phyloP scores from a whole-genome alignment of 2,113 vertebrate genomes.

The Myiozetetes cayanensis region DNA sequence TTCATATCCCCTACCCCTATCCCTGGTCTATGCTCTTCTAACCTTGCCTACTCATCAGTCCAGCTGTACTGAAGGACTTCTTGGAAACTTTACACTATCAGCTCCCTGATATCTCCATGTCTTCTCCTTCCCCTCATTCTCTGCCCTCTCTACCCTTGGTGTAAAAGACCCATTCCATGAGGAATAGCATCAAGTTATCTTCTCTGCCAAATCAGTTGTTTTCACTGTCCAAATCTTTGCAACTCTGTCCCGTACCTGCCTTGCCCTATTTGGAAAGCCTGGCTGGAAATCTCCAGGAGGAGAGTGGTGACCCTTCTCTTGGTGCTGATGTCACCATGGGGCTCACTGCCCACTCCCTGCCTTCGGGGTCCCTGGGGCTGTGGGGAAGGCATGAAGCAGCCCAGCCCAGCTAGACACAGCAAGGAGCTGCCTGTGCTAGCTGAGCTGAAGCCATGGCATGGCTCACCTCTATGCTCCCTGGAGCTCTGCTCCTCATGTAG shows the following conservation, averaged over 20 bases:
- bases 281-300: not conserved
- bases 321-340: not conserved
- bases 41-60: not conserved
- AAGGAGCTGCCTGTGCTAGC: not conserved
- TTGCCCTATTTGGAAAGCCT: not conserved
- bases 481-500: accelerated
- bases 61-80: not conserved
- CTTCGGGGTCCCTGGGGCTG: not conserved
- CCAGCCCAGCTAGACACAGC: not conserved
- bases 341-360: accelerated
- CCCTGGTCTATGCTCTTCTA: not conserved
- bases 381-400: not conserved
- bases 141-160: not conserved
- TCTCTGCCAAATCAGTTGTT: not conserved
- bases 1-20: not conserved
- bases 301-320: not conserved
- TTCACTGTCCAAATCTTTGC: not conserved
- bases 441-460: not conserved
- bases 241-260: accelerated
- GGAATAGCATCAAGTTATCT: not conserved
- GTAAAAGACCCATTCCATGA: not conserved
- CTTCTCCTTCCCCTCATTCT: not conserved
- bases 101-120: not conserved
- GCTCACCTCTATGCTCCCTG: accelerated
- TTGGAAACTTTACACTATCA: not conserved